Evolutionary conservation across 2,888 invertebrate genomes (phyloP).

Genomic region (Sisyra terminalis): DNA sequence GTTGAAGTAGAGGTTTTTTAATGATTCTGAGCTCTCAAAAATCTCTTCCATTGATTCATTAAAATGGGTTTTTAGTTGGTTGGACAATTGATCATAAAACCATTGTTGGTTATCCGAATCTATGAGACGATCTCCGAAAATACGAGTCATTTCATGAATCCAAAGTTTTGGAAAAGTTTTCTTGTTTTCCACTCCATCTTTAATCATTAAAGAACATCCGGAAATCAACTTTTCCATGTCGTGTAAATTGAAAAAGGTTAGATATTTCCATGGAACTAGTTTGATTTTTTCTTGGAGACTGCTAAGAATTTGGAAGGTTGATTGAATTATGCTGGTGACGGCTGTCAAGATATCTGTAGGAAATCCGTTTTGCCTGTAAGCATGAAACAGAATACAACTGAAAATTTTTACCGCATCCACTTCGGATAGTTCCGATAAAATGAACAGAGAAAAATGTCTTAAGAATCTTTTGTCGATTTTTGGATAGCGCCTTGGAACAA

Average conservation of each 20-base stretch:
- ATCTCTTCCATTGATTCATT: constrained; percentile 59
- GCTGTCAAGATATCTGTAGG: constrained; percentile 51
- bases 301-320: constrained; percentile 68
- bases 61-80: constrained; percentile 52
- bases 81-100: constrained; percentile 55
- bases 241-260: constrained; percentile 71
- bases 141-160: constrained; percentile 74
- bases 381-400: constrained; percentile 57
- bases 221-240: constrained; percentile 69
- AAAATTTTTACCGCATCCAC: constrained; percentile 82
- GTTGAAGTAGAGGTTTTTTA: constrained; percentile 57
- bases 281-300: constrained; percentile 47
- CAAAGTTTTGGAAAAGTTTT: constrained; percentile 60
- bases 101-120: constrained; percentile 51
- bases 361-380: constrained; percentile 63
- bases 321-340: constrained; percentile 56
- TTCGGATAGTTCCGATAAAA: constrained; percentile 73
- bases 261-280: constrained; percentile 71
- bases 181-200: constrained; percentile 48
- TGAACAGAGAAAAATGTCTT: constrained; percentile 73
- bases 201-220: constrained; percentile 68
- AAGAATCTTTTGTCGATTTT: constrained; percentile 72
- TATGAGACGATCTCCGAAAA: constrained; percentile 66
- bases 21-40: constrained; percentile 41
- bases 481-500: constrained; percentile 78